Base-by-base conservation (phyloP, 2,888 invertebrate species). In the Cheilosia vernalis region DNA sequence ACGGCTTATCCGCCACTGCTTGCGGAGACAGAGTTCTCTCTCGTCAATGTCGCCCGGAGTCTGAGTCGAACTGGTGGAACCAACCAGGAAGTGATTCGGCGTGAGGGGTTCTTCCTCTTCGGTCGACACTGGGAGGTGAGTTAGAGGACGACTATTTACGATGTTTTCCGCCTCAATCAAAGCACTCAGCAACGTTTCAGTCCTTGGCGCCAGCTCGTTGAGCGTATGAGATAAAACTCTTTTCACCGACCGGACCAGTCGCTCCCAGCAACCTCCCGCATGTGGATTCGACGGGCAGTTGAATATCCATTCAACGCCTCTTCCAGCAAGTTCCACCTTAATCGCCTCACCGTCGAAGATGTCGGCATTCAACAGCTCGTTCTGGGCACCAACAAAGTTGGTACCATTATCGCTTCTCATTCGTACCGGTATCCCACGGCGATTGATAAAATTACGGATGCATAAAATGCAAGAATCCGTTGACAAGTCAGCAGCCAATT, bases 381-480 rank as follows among this genome's bases (percentile, higher is more conserved):
- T 64, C 33, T 44, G 64, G 2, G 72, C 64, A 15, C 78, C 82
- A 40, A 87, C 24, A 44, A 87, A 82, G 56, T 82, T 85, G 10
- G 81, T 82, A 5, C 70, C 79, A 21, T 87, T 87, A n/a, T 80
- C 72, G 9, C 76, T 70, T 30, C 44, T 55, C 30, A 80, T 77
- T 5, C 56, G 51, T 3, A 7, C n/a, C 1, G 77, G 83, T 13
- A 44, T 51, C 4, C 87, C 82, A n/a, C 76, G 63, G 3, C 79
- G 78, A 19, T 56, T 51, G 2, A 72, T 58, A 33, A 82, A 87
- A 37, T 60, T 24, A 15, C 67, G 60, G 24, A 83, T 19, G 17
- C 61, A 76, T 79, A 83, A n/a, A 73, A 77, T 42, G 49, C 67
- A 82, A 9, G 82, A 55, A 40, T 84, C 80, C 17, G 72, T 70